Conservation (phyloP, 2,888 invertebrate species). For the Nematopogon swammerdamellus region DNA sequence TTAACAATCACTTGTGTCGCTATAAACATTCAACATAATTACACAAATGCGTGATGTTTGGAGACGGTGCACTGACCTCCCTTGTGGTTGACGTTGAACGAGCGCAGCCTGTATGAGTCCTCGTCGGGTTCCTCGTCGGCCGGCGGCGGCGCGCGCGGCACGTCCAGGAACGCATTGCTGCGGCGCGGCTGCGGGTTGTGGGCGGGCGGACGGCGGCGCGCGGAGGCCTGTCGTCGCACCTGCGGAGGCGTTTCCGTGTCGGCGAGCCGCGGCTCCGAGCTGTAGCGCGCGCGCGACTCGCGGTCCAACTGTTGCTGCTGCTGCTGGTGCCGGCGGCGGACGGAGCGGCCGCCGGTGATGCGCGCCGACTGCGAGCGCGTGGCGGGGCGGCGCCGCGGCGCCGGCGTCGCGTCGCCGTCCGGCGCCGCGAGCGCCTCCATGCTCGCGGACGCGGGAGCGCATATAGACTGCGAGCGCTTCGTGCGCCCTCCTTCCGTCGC, state of each 20-base stretch:
- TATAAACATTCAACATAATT: too few species aligned
- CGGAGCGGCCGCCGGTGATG: conserved; percentile 63
- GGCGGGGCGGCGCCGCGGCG: conserved; percentile 63
- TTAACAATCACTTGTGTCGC: too few species aligned
- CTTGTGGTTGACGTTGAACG: conserved; percentile 91
- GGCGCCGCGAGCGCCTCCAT: conserved; percentile 62
- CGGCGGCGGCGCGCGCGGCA: conserved; percentile 41
- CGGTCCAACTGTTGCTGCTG: conserved; percentile 45
- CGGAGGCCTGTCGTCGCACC: conserved; percentile 61
- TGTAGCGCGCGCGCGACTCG: conserved; percentile 58
- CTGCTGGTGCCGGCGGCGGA: conserved; percentile 40
- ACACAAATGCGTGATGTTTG: neutral
- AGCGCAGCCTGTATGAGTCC: conserved; percentile 85
- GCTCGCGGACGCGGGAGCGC: conserved; percentile 65
- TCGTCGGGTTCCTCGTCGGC: conserved; percentile 69
- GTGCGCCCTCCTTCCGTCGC: conserved; percentile 60
- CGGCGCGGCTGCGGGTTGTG: conserved; percentile 54
- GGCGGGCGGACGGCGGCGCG: conserved; percentile 50
- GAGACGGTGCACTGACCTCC: conserved; percentile 62
- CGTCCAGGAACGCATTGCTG: conserved; percentile 70
- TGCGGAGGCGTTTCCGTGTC: conserved; percentile 67
- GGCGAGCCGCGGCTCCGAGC: conserved; percentile 64
- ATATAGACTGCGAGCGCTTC: conserved; percentile 74
- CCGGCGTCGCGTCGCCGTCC: conserved; percentile 54
- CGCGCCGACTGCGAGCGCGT: conserved; percentile 74